These are phyloP conservation scores for Galaxea fascicularis DNA, from an alignment of 92 coral and sea anemone species.

Conservation along the genomic window DNA sequence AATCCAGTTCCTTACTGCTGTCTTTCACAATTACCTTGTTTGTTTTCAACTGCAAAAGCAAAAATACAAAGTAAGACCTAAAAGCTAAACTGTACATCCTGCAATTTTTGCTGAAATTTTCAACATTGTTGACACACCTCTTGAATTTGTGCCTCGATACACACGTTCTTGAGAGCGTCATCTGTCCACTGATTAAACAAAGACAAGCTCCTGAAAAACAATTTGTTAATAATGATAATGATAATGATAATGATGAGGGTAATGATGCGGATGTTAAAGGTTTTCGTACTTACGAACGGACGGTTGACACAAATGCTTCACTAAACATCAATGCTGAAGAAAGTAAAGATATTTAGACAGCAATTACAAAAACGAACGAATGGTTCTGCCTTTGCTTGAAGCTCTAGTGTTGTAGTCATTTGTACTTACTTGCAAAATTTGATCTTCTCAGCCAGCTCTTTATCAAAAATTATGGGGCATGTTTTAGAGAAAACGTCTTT, in stretches of 20 bases:
- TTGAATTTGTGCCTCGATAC: constrained; percentile 93
- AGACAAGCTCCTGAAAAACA: constrained; percentile 65
- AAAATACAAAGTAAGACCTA: neutral
- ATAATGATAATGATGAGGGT: too few species aligned
- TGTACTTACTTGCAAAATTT: constrained; percentile 87
- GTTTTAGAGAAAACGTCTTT: constrained; percentile 89
- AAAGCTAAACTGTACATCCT: neutral
- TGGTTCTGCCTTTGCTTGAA: too few species aligned
- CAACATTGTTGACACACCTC: constrained; percentile 63
- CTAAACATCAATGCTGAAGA: too few species aligned
- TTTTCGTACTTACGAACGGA: too few species aligned
- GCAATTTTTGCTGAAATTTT: neutral
- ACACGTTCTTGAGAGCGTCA: constrained; percentile 84
- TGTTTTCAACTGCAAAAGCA: constrained; percentile 72
- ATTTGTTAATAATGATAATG: neutral
- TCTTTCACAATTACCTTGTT: constrained; percentile 88
- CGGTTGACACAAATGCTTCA: too few species aligned
- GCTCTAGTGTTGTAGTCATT: neutral
- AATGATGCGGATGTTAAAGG: too few species aligned
- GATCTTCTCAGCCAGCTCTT: constrained; percentile 89
- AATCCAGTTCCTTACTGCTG: constrained; percentile 82
- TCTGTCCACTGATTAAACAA: constrained; percentile 87
- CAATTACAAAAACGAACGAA: too few species aligned
- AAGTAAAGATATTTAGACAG: too few species aligned
- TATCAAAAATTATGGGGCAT: constrained; percentile 93